Percentiles rank a stretch among this genome's conserved stretches.
Conservation (phyloP, 2,113 vertebrate species). For the Syrrhaptes paradoxus region DNA sequence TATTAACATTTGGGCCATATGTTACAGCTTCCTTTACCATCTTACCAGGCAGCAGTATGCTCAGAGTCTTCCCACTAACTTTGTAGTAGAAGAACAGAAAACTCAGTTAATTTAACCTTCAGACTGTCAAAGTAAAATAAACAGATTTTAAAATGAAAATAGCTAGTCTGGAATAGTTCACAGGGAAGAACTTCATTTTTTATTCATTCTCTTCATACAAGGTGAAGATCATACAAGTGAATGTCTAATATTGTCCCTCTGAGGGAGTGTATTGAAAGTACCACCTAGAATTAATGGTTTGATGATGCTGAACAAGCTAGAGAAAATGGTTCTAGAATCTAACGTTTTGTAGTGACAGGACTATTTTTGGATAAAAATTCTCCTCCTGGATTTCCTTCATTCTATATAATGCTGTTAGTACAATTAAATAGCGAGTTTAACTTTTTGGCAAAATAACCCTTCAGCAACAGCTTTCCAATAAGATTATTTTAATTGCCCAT, state of each 20-base stretch:
- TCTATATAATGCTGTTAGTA: not conserved
- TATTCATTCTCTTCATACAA: constrained; percentile 81
- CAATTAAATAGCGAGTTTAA: constrained; percentile 1
- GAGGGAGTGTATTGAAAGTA: constrained; percentile 46
- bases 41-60: not conserved
- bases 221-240: constrained; percentile 73
- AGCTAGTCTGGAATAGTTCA: constrained; percentile 73
- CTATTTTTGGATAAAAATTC: constrained; percentile 27
- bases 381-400: not conserved
- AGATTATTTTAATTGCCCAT: not conserved
- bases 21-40: not conserved
- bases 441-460: constrained; percentile 14
- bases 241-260: constrained; percentile 72
- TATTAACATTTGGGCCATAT: not conserved
- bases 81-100: constrained; percentile 35
- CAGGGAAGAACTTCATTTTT: constrained; percentile 78
- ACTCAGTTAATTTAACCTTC: constrained; percentile 77
- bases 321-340: not conserved
- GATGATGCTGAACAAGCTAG: constrained; percentile 34
- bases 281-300: constrained; percentile 67
- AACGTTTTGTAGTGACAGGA: constrained; percentile 3
- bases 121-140: constrained; percentile 78
- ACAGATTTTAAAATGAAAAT: constrained; percentile 79
- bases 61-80: not conserved
- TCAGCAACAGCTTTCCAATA: constrained; percentile 18